phyloP scores from a whole-genome alignment of 1,140 invertebrate genomes.

The Bombus waltoni region DNA sequence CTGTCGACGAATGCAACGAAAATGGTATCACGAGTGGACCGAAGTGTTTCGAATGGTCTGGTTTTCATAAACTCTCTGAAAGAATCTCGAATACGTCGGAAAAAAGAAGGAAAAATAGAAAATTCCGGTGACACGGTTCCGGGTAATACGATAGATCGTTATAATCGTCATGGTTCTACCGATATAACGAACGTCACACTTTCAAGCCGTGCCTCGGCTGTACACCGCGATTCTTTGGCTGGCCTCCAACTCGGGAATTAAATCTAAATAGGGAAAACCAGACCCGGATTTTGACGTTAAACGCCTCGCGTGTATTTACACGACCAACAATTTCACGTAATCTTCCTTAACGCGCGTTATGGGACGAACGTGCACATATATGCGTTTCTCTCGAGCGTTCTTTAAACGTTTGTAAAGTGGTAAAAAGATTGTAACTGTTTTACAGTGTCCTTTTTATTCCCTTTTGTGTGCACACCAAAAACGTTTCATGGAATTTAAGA shows the following conservation, averaged over 20 bases:
- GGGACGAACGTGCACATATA: not conserved
- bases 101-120: not conserved
- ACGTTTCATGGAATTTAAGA: too few species aligned
- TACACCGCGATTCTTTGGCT: conserved; percentile 48
- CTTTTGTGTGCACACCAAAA: not conserved
- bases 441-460: not conserved
- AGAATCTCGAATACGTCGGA: too few species aligned
- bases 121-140: not conserved
- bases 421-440: not conserved
- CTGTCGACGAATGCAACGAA: not conserved
- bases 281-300: conserved; percentile 18
- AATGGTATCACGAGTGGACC: not conserved
- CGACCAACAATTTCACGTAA: conserved; percentile 2
- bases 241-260: conserved; percentile 62
- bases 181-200: conserved; percentile 21
- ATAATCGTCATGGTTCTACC: not conserved
- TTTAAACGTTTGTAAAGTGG: not conserved
- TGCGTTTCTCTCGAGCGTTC: not conserved
- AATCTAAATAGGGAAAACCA: conserved; percentile 61
- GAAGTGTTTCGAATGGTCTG: too few species aligned
- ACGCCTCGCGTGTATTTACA: conserved; percentile 14
- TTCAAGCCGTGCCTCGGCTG: not conserved
- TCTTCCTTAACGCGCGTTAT: not conserved
- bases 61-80: too few species aligned
- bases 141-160: not conserved